Percentiles rank a stretch among this genome's conserved stretches.
phyloP scores from a whole-genome alignment of 2,888 invertebrate genomes.

The Zaprionus obscuricornis region DNA sequence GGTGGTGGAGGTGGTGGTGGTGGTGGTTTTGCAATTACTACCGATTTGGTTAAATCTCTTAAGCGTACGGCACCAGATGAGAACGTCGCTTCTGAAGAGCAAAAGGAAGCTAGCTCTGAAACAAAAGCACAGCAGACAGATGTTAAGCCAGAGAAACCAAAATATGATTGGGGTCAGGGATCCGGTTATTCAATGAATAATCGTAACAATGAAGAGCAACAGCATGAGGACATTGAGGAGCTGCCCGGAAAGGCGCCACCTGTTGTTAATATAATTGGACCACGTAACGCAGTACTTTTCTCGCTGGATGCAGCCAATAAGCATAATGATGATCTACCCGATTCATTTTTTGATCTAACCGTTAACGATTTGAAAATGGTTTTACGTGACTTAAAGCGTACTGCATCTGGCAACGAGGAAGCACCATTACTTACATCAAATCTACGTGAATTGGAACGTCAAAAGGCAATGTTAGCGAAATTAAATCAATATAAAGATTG shows the following conservation, averaged over 20 bases:
- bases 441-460: slow-evolving; percentile 86
- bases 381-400: slow-evolving; percentile 89
- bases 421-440: slow-evolving; percentile 89
- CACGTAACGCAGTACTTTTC: slow-evolving; percentile 89
- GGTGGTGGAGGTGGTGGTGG: slow-evolving; percentile 39
- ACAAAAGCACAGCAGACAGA: background rate
- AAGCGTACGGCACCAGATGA: slow-evolving; percentile 61
- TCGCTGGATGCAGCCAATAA: slow-evolving; percentile 86
- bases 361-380: slow-evolving; percentile 91
- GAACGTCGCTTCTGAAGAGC: background rate
- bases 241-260: slow-evolving; percentile 61
- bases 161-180: slow-evolving; percentile 81
- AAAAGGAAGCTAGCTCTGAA: slow-evolving; percentile 5
- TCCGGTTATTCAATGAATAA: slow-evolving; percentile 71
- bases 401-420: slow-evolving; percentile 87
- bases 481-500: slow-evolving; percentile 89
- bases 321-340: slow-evolving; percentile 88
- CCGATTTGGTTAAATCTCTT: slow-evolving; percentile 74
- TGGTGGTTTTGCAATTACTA: slow-evolving; percentile 78
- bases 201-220: slow-evolving; percentile 17
- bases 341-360: slow-evolving; percentile 95
- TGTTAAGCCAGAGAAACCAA: slow-evolving; percentile 25
- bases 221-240: slow-evolving; percentile 43
- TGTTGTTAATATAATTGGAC: slow-evolving; percentile 75
- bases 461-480: slow-evolving; percentile 85